Conservation (phyloP, 2,797 vertebrate genomes). For the Takifugu ocellatus region DNA sequence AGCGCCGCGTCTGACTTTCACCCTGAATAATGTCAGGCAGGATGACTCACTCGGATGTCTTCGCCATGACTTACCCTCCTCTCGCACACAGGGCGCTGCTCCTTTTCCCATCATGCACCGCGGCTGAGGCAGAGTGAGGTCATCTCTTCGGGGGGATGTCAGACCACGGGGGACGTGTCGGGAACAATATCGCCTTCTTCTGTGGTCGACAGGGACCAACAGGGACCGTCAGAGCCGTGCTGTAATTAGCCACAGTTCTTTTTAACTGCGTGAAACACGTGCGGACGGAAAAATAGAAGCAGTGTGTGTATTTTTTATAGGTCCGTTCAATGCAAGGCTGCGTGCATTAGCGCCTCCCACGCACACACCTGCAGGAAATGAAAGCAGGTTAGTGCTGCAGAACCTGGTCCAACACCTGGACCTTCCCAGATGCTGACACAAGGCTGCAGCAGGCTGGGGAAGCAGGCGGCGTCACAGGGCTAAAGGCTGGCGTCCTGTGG, state of each 20-base stretch:
- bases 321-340: constrained; percentile 32
- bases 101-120: constrained; percentile 45
- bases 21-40: constrained; percentile 53
- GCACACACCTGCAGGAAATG: constrained; percentile 15
- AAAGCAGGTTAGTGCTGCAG: background rate
- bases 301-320: constrained; percentile 8
- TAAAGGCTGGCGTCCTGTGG: constrained; percentile 9
- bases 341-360: constrained; percentile 31
- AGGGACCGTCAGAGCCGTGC: background rate
- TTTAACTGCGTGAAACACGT: constrained; percentile 24
- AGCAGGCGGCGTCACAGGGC: background rate
- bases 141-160: constrained; percentile 28
- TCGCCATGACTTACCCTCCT: constrained; percentile 36
- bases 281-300: constrained; percentile 31
- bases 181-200: constrained; percentile 18
- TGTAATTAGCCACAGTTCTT: constrained; percentile 12
- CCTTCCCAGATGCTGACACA: constrained; percentile 1
- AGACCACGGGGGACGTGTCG: constrained; percentile 13
- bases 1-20: constrained; percentile 56
- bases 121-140: constrained; percentile 49
- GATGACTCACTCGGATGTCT: constrained; percentile 56
- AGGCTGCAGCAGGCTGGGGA: background rate
- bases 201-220: background rate
- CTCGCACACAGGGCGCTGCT: constrained; percentile 26
- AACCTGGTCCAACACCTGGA: constrained; percentile 1